Conservation (phyloP, 1,140 invertebrate genomes). For the Bombus ignitus region DNA sequence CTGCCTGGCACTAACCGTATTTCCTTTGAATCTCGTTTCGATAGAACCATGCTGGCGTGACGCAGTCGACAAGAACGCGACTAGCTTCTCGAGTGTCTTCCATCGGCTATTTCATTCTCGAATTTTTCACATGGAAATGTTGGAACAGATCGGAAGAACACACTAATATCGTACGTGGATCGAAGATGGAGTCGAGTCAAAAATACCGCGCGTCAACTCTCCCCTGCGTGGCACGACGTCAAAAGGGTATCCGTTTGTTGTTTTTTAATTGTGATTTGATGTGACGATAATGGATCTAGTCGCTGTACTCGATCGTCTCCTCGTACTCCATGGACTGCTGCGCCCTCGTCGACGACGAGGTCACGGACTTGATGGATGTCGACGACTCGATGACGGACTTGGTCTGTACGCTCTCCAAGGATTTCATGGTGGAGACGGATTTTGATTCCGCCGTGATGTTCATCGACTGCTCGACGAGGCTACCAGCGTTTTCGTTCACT, state of each 20-base stretch:
- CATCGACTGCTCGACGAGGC: slow-evolving; percentile 75
- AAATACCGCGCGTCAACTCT: slow-evolving; percentile 19
- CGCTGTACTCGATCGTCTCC: slow-evolving; percentile 75
- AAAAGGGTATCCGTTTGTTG: background rate
- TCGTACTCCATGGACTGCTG: slow-evolving; percentile 77
- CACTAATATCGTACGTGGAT: no score
- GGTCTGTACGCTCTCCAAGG: slow-evolving; percentile 74
- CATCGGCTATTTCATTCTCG: background rate
- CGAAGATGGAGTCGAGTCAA: slow-evolving; percentile 1
- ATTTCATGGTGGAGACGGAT: slow-evolving; percentile 72
- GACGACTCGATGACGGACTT: slow-evolving; percentile 76
- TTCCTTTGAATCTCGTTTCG: background rate
- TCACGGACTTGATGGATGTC: slow-evolving; percentile 73
- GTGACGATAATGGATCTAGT: slow-evolving; percentile 53
- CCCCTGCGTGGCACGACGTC: slow-evolving; percentile 15
- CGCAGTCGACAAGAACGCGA: background rate
- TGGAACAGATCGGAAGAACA: no score
- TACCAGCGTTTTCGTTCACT: slow-evolving; percentile 73
- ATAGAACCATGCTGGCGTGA: background rate
- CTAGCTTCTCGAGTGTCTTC: background rate
- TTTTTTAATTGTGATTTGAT: background rate
- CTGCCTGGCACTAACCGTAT: background rate
- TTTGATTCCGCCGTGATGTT: slow-evolving; percentile 73
- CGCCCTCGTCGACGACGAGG: slow-evolving; percentile 70
- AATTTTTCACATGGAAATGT: background rate